These are phyloP conservation scores for Petrocephalus schoutedeni DNA, from an alignment of 2,797 vertebrate genomes.

Conservation along the genomic window DNA sequence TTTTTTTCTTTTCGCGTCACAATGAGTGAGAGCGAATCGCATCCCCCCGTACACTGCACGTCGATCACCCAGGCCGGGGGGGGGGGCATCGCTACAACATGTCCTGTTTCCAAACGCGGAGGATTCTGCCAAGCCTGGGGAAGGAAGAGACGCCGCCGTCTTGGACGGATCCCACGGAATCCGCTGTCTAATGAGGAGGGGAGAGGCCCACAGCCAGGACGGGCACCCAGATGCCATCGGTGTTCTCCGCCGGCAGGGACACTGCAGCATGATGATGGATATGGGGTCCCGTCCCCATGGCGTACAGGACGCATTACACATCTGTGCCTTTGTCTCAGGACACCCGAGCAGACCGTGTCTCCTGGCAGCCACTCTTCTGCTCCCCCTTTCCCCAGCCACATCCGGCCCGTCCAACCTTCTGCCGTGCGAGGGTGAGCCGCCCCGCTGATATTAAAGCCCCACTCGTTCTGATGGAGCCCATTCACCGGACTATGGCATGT, in stretches of 20 bases:
- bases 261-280: conserved; percentile 59
- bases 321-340: conserved; percentile 67
- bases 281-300: conserved; percentile 52
- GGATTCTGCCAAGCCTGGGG: background rate
- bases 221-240: conserved; percentile 55
- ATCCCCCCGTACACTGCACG: background rate
- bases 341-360: conserved; percentile 26
- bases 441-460: background rate
- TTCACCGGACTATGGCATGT: background rate
- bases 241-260: conserved; percentile 50
- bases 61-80: background rate
- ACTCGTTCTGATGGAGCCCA: background rate
- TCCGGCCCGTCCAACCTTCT: background rate
- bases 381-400: background rate
- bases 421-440: background rate
- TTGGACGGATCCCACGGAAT: background rate
- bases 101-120: background rate
- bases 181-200: conserved; percentile 7
- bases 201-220: conserved; percentile 51
- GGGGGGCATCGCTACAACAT: background rate
- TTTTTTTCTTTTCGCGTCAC: background rate
- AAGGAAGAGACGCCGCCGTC: background rate
- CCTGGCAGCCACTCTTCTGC: background rate
- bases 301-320: conserved; percentile 58
- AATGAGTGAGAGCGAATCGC: background rate